Percentiles rank a stretch among this genome's conserved stretches.
Evolutionary conservation across 2,888 invertebrate species (phyloP).

Genomic region (Drosophila mettleri): DNA sequence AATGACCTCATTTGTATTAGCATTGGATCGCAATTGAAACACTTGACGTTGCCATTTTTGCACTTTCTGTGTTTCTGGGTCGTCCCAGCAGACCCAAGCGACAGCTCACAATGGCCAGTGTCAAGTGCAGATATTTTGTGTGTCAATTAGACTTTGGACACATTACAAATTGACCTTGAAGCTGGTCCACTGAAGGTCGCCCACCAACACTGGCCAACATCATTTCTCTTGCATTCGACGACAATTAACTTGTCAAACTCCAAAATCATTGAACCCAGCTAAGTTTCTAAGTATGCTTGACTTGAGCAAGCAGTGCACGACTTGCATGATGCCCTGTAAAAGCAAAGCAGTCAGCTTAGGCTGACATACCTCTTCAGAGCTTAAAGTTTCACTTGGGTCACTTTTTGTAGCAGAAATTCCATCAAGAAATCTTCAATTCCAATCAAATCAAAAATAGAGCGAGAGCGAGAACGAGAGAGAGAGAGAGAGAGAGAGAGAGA

Average conservation of each 20-base stretch:
- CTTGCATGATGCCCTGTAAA: neutral
- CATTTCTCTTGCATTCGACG: neutral
- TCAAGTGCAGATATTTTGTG: constrained; percentile 71
- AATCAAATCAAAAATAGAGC: neutral
- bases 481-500: neutral
- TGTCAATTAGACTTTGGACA: constrained; percentile 65
- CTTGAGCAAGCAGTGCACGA: constrained; percentile 4
- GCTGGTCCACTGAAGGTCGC: constrained; percentile 38
- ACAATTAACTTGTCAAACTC: constrained; percentile 23
- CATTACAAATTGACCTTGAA: constrained; percentile 54
- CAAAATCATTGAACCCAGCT: constrained; percentile 18
- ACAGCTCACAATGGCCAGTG: constrained; percentile 40
- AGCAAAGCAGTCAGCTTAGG: neutral
- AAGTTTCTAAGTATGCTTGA: constrained; percentile 9
- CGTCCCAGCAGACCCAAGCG: constrained; percentile 35
- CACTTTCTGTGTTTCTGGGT: constrained; percentile 67
- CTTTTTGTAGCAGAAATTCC: neutral
- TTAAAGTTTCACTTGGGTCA: neutral
- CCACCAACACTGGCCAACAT: constrained; percentile 6
- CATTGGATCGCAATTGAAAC: constrained; percentile 74
- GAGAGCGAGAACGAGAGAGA: neutral
- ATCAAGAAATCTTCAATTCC: neutral
- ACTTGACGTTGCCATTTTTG: constrained; percentile 51
- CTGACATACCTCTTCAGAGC: too few species aligned
- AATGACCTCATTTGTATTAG: constrained; percentile 79